Conservation (phyloP, 2,113 vertebrate genomes). For the Caretta caretta region DNA sequence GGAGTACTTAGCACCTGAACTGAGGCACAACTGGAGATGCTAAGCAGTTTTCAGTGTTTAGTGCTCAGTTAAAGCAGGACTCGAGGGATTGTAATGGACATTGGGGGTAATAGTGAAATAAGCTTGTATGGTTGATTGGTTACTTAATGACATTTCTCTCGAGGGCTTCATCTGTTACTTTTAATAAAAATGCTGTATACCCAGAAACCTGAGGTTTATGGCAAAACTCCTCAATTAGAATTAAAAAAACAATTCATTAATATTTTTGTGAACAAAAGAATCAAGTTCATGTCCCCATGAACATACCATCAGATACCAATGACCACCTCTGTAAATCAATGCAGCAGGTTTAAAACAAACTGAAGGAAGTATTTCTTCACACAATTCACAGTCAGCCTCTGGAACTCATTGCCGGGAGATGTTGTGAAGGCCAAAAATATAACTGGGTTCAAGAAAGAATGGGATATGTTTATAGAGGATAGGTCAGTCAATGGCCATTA, state of each 20-base stretch:
- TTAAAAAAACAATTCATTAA: conserved; percentile 16
- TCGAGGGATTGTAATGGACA: neutral
- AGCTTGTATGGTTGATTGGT: conserved; percentile 25
- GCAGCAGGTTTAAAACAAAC: neutral
- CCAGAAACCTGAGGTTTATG: conserved; percentile 31
- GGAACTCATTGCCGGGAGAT: neutral
- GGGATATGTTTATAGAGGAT: neutral
- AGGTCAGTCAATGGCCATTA: neutral
- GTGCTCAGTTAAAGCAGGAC: neutral
- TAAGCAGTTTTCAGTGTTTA: neutral
- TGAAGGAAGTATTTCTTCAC: neutral
- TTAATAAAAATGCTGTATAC: conserved; percentile 33
- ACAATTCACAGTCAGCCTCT: neutral
- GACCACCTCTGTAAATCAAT: neutral
- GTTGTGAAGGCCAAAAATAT: neutral
- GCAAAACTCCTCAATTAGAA: neutral
- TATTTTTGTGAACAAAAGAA: neutral
- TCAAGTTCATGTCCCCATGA: neutral
- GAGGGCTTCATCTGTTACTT: conserved; percentile 21
- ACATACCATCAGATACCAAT: accelerated
- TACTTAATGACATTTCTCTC: conserved; percentile 30
- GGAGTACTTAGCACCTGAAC: accelerated
- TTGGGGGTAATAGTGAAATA: conserved; percentile 22
- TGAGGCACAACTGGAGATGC: neutral
- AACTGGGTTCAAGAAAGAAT: neutral